Conservation (phyloP, 2,888 invertebrate genomes). For the Pomacea canaliculata region DNA sequence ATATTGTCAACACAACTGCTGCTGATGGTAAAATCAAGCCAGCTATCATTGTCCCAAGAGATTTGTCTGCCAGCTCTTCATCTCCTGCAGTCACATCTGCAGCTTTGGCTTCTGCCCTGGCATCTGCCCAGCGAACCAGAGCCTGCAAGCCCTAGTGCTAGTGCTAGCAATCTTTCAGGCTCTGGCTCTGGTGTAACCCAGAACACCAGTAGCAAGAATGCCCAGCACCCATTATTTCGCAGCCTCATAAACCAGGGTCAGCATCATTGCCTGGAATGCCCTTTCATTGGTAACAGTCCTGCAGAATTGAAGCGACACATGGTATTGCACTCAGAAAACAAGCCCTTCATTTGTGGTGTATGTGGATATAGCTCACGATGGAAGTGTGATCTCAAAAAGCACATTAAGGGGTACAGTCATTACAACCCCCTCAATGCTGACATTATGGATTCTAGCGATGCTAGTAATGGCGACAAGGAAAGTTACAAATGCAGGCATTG, state of each 20-base stretch:
- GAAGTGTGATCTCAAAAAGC: conserved; percentile 69
- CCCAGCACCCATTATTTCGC: conserved; percentile 42
- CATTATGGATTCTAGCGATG: not conserved
- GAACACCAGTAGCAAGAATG: conserved; percentile 5
- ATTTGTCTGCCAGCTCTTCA: not conserved
- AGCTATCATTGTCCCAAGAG: conserved; percentile 11
- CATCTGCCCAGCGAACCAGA: not conserved
- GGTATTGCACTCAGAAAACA: conserved; percentile 65
- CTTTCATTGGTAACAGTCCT: conserved; percentile 62
- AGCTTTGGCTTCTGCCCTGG: not conserved
- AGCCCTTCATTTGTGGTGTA: conserved; percentile 63
- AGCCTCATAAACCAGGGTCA: conserved; percentile 53
- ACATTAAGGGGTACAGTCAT: conserved; percentile 64
- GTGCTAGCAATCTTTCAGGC: not conserved
- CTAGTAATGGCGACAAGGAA: conserved; percentile 28
- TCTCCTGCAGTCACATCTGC: not conserved
- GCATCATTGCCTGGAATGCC: conserved; percentile 63
- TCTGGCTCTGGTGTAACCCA: not conserved
- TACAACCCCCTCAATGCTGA: conserved; percentile 22
- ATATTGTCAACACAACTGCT: conserved; percentile 2
- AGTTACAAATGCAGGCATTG: conserved; percentile 51
- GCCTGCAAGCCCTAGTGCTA: conserved; percentile 6
- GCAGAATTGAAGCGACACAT: conserved; percentile 66
- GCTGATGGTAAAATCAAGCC: conserved; percentile 9
- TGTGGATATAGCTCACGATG: conserved; percentile 67